A percentile compares a stretch with the other conserved stretches of the same genome.
Conservation (phyloP, 37 sponge, comb jelly and placozoan genomes). For the Geodia barretti region DNA sequence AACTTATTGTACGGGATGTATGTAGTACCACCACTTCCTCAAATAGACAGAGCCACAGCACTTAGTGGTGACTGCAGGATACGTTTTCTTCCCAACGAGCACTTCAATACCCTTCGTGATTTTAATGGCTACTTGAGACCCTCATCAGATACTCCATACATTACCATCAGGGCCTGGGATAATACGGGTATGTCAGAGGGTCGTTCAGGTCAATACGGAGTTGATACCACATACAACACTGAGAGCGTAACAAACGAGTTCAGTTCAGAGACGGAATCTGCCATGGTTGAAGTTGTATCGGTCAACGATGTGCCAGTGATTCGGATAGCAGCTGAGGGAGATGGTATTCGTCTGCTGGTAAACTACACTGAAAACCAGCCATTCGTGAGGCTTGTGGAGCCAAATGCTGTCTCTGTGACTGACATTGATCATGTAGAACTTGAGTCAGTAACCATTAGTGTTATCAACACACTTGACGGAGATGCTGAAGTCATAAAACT, state of each 20-base stretch:
- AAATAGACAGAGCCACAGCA: conserved; percentile 78
- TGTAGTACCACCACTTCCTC: conserved; percentile 63
- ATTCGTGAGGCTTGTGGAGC: conserved; percentile 72
- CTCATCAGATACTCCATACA: conserved; percentile 56
- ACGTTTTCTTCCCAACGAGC: conserved; percentile 68
- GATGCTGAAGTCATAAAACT: conserved; percentile 50
- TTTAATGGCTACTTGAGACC: conserved; percentile 63
- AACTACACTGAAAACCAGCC: conserved; percentile 68
- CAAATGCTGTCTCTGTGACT: conserved; percentile 38
- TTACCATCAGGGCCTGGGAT: conserved; percentile 83
- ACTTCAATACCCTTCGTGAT: conserved; percentile 82
- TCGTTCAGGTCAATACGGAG: conserved; percentile 64
- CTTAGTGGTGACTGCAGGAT: conserved; percentile 73
- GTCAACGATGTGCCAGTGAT: conserved; percentile 73
- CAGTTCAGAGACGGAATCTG: conserved; percentile 39
- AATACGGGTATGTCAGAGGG: conserved; percentile 73
- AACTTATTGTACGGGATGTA: conserved; percentile 68
- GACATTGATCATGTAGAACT: conserved; percentile 71
- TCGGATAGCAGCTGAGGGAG: conserved; percentile 29
- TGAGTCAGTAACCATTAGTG: conserved; percentile 47
- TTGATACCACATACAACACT: conserved; percentile 84
- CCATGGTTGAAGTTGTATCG: conserved; percentile 55
- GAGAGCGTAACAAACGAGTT: conserved; percentile 81
- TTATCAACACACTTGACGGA: conserved; percentile 56
- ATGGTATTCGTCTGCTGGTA: conserved; percentile 30